Percentiles rank a stretch among this genome's conserved stretches.
phyloP scores from a whole-genome alignment of 2,888 invertebrate genomes.

The Drosophila limbata region DNA sequence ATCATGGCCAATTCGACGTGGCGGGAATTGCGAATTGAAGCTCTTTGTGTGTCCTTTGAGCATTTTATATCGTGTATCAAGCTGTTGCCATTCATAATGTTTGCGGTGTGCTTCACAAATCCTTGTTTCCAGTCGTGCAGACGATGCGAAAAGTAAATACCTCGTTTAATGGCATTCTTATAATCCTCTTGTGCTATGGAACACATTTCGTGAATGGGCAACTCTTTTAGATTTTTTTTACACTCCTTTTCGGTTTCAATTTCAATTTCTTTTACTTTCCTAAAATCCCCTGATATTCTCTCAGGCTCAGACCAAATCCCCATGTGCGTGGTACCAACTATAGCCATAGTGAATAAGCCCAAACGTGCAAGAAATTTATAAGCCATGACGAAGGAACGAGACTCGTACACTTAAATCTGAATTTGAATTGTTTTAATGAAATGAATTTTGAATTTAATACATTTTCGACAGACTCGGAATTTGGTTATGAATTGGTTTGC shows the following conservation, averaged over 20 bases:
- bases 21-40: not conserved
- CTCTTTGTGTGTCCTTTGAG: not conserved
- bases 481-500: not conserved
- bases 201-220: slow-evolving; percentile 7
- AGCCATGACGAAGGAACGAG: slow-evolving; percentile 12
- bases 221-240: not conserved
- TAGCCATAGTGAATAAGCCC: slow-evolving; percentile 29
- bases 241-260: not conserved
- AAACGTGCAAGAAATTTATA: slow-evolving; percentile 42
- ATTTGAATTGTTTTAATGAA: not conserved
- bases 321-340: slow-evolving; percentile 21
- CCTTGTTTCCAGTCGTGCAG: slow-evolving; percentile 52
- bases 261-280: not conserved
- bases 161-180: slow-evolving; percentile 39
- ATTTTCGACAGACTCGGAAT: slow-evolving; percentile 1
- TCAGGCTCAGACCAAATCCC: slow-evolving; percentile 34
- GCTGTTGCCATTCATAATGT: slow-evolving; percentile 21
- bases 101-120: slow-evolving; percentile 31
- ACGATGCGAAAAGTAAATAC: slow-evolving; percentile 46
- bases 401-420: not conserved
- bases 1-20: not conserved
- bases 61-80: not conserved
- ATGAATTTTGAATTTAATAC: slow-evolving; percentile 5
- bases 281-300: not conserved
- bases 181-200: slow-evolving; percentile 10